phyloP scores from a whole-genome alignment of 2,113 vertebrate species.

The Stigmatopora nigra region DNA sequence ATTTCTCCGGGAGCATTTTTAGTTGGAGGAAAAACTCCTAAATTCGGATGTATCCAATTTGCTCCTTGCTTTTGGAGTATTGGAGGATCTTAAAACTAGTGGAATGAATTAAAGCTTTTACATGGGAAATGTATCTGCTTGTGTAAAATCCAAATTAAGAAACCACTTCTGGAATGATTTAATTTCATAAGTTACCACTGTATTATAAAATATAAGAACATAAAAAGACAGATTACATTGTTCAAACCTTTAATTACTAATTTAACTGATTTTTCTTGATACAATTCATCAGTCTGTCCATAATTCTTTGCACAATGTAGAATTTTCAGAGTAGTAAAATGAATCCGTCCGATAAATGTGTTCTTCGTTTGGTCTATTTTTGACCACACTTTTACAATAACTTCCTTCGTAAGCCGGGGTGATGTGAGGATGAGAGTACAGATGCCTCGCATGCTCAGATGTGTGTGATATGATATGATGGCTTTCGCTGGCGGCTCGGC shows the following conservation, averaged over 20 bases:
- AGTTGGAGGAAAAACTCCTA: neutral
- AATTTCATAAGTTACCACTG: neutral
- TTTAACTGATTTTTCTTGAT: neutral
- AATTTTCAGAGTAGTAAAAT: neutral
- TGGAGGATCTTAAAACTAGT: neutral
- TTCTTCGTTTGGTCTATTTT: neutral
- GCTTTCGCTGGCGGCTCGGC: conserved; percentile 56
- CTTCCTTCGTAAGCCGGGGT: conserved; percentile 25
- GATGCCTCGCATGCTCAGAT: conserved; percentile 60
- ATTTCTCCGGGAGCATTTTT: conserved; percentile 3
- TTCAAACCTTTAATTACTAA: neutral
- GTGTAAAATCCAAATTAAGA: neutral
- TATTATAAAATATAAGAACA: neutral
- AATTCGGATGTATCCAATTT: neutral
- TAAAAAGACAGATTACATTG: neutral
- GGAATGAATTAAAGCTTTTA: neutral
- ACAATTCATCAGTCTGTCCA: neutral
- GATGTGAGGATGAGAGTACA: conserved; percentile 62
- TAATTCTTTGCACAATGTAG: neutral
- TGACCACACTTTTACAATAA: neutral
- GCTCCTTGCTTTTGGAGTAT: too few relatives aligned
- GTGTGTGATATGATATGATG: conserved; percentile 69
- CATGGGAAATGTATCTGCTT: neutral
- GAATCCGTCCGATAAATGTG: neutral
- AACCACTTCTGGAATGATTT: too few relatives aligned